These are phyloP conservation scores for Drosophila kanekoi DNA, from an alignment of 2,888 invertebrate species.

Conservation along the genomic window DNA sequence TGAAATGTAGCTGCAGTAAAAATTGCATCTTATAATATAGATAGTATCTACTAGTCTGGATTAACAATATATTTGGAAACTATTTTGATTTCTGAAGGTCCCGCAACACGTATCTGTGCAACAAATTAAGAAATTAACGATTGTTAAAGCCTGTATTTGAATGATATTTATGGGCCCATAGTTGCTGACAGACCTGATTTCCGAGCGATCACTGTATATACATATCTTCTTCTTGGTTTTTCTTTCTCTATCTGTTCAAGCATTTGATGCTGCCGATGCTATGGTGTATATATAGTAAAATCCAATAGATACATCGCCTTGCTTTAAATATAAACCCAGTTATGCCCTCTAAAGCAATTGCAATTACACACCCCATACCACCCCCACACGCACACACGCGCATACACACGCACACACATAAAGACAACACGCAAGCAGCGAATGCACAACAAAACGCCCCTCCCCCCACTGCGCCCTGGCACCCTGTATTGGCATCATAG, in stretches of 20 bases:
- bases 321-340: constrained; percentile 18
- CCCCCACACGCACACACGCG: constrained; percentile 1
- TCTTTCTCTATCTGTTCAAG: constrained; percentile 23
- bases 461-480: neutral
- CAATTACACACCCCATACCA: constrained; percentile 6
- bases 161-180: too few relatives aligned
- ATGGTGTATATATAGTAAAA: constrained; percentile 36
- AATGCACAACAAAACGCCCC: constrained; percentile 9
- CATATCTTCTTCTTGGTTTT: neutral
- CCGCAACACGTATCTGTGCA: too few relatives aligned
- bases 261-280: constrained; percentile 56
- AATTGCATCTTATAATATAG: too few relatives aligned
- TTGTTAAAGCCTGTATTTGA: too few relatives aligned
- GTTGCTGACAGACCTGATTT: too few relatives aligned
- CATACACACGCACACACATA: neutral
- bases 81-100: too few relatives aligned
- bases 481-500: neutral
- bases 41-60: too few relatives aligned
- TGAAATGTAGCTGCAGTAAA: too few relatives aligned
- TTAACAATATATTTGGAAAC: too few relatives aligned
- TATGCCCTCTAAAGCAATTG: constrained; percentile 15
- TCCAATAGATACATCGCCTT: constrained; percentile 16
- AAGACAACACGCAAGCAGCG: neutral
- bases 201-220: neutral
- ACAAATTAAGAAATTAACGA: too few relatives aligned